Base-by-base conservation (phyloP, 2,888 invertebrate genomes). In the Sinohyriopsis cumingii region DNA sequence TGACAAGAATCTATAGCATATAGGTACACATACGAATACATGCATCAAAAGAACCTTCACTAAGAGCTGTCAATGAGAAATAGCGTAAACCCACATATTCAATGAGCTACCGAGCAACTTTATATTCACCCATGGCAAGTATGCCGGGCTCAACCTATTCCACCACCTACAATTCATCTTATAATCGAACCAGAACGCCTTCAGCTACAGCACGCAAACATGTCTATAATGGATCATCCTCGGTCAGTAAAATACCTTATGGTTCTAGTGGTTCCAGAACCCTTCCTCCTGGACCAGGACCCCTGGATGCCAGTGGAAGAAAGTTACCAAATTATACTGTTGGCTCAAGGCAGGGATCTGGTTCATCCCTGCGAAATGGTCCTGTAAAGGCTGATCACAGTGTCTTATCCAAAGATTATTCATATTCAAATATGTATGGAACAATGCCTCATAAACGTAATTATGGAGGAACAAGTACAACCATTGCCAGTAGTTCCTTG, bases 241-340 rank as follows among this genome's bases (percentile, higher is more conserved):
- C 45, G 15, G 9, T 3, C 45, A 59, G 22, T 66, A 33, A 20
- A 12, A 57, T n/a, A 22, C 15, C 15, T 57, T 9, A 22, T 53
- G 12, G 55, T 69, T 72, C 70, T 7, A 63, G 86, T 53, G 6
- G 55, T 69, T 72, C 72, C 15, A 66, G 86, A 54, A 77, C 82
- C 61, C 68, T 86, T 54, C 86, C 86, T 4, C 25, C 67, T 62
- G 84, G 84, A 1, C 82, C 84, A 55, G 86, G 86, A 12, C 86
- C 86, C 4, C 68, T 86, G 59, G 84, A 84, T 72, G 22, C 73
- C 6, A 64, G 53, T 33, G 84, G 86, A 28, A 76, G 74, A 64
- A 84, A 78, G 62, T 66, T 84, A n/a, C 69, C 62, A 19, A 71
- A 65, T 56, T 62, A 59, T 45, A 60, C 60, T 55, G n/a, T 62